Percentiles rank a stretch among this genome's conserved stretches.
Conservation (phyloP, 2,113 vertebrate genomes). For the Asarcornis scutulata region DNA sequence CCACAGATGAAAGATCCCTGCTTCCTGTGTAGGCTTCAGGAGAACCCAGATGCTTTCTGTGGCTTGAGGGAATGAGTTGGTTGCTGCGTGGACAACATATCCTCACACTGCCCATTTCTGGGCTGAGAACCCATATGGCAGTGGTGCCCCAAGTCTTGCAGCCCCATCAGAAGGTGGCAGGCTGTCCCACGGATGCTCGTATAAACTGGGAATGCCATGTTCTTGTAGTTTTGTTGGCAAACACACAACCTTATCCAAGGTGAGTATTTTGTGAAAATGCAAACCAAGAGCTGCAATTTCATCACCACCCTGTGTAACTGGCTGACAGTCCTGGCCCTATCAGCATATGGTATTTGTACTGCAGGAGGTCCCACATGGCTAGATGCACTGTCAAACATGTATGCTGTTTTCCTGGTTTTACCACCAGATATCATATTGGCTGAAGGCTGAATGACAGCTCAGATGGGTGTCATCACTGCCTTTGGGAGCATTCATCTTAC, state of each 20-base stretch:
- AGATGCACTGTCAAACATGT: neutral
- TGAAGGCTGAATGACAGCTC: neutral
- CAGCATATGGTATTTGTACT: neutral
- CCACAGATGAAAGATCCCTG: neutral
- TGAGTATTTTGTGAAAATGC: neutral
- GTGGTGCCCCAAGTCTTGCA: neutral
- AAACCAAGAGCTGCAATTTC: neutral
- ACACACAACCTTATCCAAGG: rapidly evolving
- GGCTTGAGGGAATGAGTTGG: neutral
- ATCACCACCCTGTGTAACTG: neutral
- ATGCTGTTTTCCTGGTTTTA: neutral
- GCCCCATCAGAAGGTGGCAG: neutral
- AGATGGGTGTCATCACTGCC: neutral
- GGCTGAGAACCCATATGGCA: neutral
- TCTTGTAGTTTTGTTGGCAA: neutral
- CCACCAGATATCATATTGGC: neutral
- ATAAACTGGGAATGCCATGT: neutral
- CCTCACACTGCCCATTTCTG: neutral
- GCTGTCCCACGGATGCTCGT: rapidly evolving
- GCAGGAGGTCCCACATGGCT: neutral
- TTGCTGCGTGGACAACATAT: rapidly evolving
- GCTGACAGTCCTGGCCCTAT: neutral
- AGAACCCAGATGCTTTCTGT: neutral
- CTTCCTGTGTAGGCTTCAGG: neutral
- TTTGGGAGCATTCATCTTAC: neutral